Conservation (phyloP, 2,797 vertebrate species). For the Triplophysa bombifrons region DNA sequence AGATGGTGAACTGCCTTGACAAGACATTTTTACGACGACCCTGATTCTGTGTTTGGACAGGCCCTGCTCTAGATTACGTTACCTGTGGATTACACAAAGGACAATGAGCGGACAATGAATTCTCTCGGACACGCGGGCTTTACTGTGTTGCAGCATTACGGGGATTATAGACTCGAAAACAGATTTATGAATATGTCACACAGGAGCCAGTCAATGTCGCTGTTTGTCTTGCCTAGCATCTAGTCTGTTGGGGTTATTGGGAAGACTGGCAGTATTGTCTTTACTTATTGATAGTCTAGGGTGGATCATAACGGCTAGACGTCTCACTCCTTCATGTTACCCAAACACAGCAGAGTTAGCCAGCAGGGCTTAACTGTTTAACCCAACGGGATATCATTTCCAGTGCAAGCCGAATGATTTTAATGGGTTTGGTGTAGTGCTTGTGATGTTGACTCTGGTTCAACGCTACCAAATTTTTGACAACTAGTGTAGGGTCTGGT, state of each 20-base stretch:
- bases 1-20: slow-evolving; percentile 72
- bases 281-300: slow-evolving; percentile 56
- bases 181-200: slow-evolving; percentile 67
- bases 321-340: slow-evolving; percentile 53
- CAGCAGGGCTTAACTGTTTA: slow-evolving; percentile 46
- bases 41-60: slow-evolving; percentile 74
- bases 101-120: slow-evolving; percentile 62
- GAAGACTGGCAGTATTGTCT: slow-evolving; percentile 54
- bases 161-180: slow-evolving; percentile 68
- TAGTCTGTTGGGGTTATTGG: slow-evolving; percentile 56
- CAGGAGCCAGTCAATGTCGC: slow-evolving; percentile 62
- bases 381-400: slow-evolving; percentile 42
- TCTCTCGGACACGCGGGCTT: slow-evolving; percentile 64
- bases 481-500: too few relatives aligned
- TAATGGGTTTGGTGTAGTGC: slow-evolving; percentile 1
- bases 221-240: slow-evolving; percentile 59
- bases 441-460: background rate
- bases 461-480: too few relatives aligned
- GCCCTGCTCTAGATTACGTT: slow-evolving; percentile 74
- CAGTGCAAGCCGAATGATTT: slow-evolving; percentile 29
- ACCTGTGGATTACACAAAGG: slow-evolving; percentile 72
- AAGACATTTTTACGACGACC: slow-evolving; percentile 72
- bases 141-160: slow-evolving; percentile 60
- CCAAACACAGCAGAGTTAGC: slow-evolving; percentile 51
- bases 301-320: slow-evolving; percentile 58